Conservation (phyloP, 2,797 vertebrate genomes). For the Sebastes aleutianus region DNA sequence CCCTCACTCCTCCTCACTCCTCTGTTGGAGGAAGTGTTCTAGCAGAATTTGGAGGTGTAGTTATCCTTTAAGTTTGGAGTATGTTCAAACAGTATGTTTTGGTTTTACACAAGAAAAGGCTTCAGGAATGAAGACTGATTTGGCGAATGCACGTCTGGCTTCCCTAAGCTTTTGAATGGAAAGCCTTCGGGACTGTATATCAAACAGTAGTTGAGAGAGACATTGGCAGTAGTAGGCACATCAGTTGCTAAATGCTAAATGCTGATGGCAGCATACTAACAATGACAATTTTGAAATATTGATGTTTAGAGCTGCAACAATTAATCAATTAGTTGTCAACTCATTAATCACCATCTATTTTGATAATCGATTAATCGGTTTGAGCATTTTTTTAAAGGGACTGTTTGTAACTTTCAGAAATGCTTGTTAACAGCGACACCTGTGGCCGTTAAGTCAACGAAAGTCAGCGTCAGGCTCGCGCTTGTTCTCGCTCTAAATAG, state of each 20-base stretch:
- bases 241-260: not conserved
- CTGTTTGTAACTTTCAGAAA: no score
- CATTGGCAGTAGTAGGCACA: not conserved
- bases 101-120: not conserved
- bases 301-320: not conserved
- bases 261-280: not conserved
- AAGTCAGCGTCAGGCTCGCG: no score
- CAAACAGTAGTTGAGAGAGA: not conserved
- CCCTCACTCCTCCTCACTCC: not conserved
- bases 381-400: no score
- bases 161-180: not conserved
- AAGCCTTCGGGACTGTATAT: not conserved
- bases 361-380: no score
- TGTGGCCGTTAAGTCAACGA: no score
- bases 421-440: no score
- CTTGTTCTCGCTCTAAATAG: no score
- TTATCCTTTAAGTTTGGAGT: no score
- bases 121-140: not conserved
- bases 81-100: not conserved
- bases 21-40: not conserved
- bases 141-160: not conserved
- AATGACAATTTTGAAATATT: not conserved
- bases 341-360: no score
- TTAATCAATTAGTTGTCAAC: no score
- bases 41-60: not conserved